Base-by-base conservation (phyloP, 2,888 invertebrate species). In the Tetrapedia diversipes region DNA sequence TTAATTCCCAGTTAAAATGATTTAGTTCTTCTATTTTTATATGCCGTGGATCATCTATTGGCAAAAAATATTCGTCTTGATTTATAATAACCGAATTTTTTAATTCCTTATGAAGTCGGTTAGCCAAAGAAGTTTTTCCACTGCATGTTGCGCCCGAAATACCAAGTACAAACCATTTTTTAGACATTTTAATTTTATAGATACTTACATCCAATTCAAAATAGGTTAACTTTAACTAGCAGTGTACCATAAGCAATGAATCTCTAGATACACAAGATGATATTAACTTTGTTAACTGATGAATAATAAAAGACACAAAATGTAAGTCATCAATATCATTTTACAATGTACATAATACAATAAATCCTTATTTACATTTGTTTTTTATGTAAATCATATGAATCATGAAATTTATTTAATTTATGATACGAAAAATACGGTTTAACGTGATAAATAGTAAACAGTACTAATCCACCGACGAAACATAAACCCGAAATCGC, bases 81-180 rank as follows among this genome's bases (percentile, higher is more conserved):
- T 95, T 93, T 51, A 97, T 92, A 0, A 95, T 78, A 61, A 89
- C 82, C 32, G 92, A 91, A 65, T 90, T 87, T 0, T 93, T 90
- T 1, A 94, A 90, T 34, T 80, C 87, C 0, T 92, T 87, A 6
- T 90, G 92, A 22, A 97, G 88, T 69, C 92, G 92, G 64, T 93
- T 93, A 0, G 96, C 94, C 43, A 97, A 89, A 0, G 96, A 95
- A 0, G 96, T 96, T 92, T 97, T 97, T 0, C 97, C 97, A 24
- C 96, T 96, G 87, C 96, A 96, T 0, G 97, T 97, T 1, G 96
- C 95, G 0, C 97, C 96, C 45, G 96, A 95, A 80, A 97, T 94
- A 8, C 96, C 97, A 72, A 96, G 92, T 63, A 95, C 92, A 45
- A 94, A 83, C 94, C 94, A 94, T 78, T 92, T 93, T 87, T 85